Percentiles rank a stretch among this genome's conserved stretches.
phyloP scores from a whole-genome alignment of 2,888 invertebrate genomes.

The Pyrrhosoma nymphula region DNA sequence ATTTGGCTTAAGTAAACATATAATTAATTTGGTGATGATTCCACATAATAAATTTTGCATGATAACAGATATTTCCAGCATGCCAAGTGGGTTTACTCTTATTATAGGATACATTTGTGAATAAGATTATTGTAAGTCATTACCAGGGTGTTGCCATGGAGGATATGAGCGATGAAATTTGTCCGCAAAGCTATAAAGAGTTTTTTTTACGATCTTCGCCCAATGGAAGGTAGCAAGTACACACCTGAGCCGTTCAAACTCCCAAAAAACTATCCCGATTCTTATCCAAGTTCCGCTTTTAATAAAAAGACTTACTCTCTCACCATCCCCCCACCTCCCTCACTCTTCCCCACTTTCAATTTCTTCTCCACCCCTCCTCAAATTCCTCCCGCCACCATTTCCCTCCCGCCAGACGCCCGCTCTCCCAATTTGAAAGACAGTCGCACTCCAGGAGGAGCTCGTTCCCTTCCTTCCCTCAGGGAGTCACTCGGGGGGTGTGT shows the following conservation, averaged over 20 bases:
- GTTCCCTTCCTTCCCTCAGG: conserved; percentile 23
- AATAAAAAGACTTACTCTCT: not conserved
- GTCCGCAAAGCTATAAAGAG: not conserved
- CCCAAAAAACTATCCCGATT: not conserved
- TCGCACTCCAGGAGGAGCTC: conserved; percentile 56
- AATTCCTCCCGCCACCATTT: not conserved
- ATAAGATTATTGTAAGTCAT: no score
- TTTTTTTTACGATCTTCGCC: not conserved
- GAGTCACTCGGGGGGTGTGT: conserved; percentile 5
- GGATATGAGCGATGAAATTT: not conserved
- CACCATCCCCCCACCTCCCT: not conserved
- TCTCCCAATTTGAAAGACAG: conserved; percentile 44
- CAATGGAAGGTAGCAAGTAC: not conserved
- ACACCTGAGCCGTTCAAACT: not conserved
- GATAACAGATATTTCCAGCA: no score
- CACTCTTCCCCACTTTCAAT: not conserved
- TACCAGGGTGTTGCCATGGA: not conserved
- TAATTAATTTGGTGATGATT: no score
- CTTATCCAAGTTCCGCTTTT: conserved; percentile 18
- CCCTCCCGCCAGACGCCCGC: not conserved
- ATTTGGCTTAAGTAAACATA: no score
- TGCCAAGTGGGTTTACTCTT: no score
- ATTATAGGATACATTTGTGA: no score
- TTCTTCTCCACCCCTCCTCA: not conserved
- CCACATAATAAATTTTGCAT: no score